Base-by-base conservation (phyloP, 2,888 invertebrate species). In the Meliscaeva auricollis region DNA sequence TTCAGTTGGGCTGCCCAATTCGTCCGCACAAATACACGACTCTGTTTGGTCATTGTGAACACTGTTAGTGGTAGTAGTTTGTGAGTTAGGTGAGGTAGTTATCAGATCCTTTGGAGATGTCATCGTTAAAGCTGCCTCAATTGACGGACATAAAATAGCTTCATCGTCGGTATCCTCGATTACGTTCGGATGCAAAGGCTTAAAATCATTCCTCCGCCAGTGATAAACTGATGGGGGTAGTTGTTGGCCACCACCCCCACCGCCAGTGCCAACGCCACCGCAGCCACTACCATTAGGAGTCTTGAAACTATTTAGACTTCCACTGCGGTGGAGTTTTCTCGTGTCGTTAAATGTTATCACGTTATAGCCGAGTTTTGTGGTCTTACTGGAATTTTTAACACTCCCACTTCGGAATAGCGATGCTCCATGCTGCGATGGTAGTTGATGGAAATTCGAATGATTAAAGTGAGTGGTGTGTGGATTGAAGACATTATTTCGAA, bases 141-240 rank as follows among this genome's bases (percentile, higher is more conserved):
- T 64, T 62, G 75, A 54, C 60, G 44, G 32, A 46, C 62, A 68
- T 32, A 75, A 72, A 70, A 78, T 62, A 72, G 89, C 72, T 44
- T 89, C 89, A 69, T 88, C 87, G 54, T 90, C 90, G 54, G 90
- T 90, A 20, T 89, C 89, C 74, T 91, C 91, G 30, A 90, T 89
- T 15, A 90, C 89, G 84, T 91, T 88, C 3, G 90, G 89, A 84
- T 91, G 90, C 81, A 90, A 74, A 1, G 91, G 91, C 30, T 89
- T 90, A 62, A 91, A 91, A 79, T 90, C 90, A 80, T 90, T 91
- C 1, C 88, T 89, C 22, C 90, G 88, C 90, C 90, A 91, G 8
- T 89, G 89, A n/a, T 88, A 87, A 69, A 89, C 80, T 22, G 58
- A 46, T 44, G 76, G 68, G 22, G 58, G 69, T 41, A 56, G 35